Evolutionary conservation across 2,888 invertebrate species (phyloP), one percentile per base, ranked within the genome.

Genomic region (Omphaloscelis lunosa): DNA sequence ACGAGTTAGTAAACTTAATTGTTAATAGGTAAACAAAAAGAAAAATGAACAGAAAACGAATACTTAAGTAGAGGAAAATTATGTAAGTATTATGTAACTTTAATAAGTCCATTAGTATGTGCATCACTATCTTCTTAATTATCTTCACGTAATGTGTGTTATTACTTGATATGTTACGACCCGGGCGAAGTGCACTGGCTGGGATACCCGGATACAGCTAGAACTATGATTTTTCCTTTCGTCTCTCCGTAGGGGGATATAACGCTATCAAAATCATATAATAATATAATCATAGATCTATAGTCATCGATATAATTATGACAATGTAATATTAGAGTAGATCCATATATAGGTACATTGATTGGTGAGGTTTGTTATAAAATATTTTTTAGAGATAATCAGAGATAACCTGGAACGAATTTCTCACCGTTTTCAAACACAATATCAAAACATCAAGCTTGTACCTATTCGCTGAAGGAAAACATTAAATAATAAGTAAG

Each of bases 91-190:
- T 59, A n/a, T 41, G 0, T n/a, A 51, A 61, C 41, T 75, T 41
- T n/a, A 75, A 59, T 66, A 29, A 11, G 41, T 15, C 53, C 29
- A 62, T 62, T 72, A 53, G 51, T 72, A 72, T 53, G 20, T 17
- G 51, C 75, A 66, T 66, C 66, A 39, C 41, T 51, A 29, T 45
- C 66, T 51, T 41, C 15, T 61, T 76, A 66, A 51, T 61, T 77
- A 51, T 75, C 41, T 41, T 29, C 9, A 34, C 1, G 11, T 53
- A 41, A 53, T n/a, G 17, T 45, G 17, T 39, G 23, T 45, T 66
- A 23, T 15, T 66, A 48, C 45, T 27, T n/a, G 59, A 34, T 45
- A n/a, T 11, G 8, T 73, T 45, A 59, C 69, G 12, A 11, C 34
- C 45, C 5, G 4, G 5, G 11, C 7, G 1, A 41, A 51, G 39